These are phyloP conservation scores for Macrotus californicus DNA, from an alignment of 2,113 vertebrate genomes.

Conservation along the genomic window DNA sequence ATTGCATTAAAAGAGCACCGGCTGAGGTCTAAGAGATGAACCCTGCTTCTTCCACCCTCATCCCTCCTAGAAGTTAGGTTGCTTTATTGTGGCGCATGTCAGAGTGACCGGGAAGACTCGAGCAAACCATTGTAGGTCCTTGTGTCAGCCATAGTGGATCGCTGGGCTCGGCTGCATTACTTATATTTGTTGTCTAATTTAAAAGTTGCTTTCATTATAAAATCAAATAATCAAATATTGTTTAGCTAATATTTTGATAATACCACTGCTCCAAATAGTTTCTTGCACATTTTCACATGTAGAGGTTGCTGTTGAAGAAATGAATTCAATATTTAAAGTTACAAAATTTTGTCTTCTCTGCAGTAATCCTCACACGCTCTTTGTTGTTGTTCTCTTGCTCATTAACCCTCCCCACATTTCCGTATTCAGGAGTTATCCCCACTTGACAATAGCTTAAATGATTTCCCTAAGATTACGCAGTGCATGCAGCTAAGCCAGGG, in stretches of 20 bases:
- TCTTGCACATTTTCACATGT: neutral
- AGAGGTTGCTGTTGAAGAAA: neutral
- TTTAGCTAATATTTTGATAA: neutral
- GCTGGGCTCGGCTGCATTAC: neutral
- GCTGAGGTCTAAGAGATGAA: neutral
- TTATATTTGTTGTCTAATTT: neutral
- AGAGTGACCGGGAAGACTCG: neutral
- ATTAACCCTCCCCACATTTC: slow-evolving; percentile 5
- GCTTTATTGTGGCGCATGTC: neutral
- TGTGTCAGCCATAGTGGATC: neutral
- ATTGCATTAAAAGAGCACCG: neutral
- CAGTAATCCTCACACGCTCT: neutral
- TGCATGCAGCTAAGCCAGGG: neutral
- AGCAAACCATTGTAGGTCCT: neutral
- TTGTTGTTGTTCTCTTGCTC: neutral
- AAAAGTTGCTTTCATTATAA: neutral
- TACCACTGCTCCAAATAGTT: neutral
- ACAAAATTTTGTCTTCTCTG: neutral
- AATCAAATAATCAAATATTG: neutral
- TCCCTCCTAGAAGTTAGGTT: neutral
- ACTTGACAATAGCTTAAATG: slow-evolving; percentile 18
- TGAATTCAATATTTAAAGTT: slow-evolving; percentile 1
- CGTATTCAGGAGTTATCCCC: slow-evolving; percentile 10
- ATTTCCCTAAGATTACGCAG: neutral
- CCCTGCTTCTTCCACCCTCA: neutral